Percentiles rank a stretch among this genome's conserved stretches.
Evolutionary conservation across 2,888 invertebrate species (phyloP).

Genomic region (Ichneumoninae sp.): DNA sequence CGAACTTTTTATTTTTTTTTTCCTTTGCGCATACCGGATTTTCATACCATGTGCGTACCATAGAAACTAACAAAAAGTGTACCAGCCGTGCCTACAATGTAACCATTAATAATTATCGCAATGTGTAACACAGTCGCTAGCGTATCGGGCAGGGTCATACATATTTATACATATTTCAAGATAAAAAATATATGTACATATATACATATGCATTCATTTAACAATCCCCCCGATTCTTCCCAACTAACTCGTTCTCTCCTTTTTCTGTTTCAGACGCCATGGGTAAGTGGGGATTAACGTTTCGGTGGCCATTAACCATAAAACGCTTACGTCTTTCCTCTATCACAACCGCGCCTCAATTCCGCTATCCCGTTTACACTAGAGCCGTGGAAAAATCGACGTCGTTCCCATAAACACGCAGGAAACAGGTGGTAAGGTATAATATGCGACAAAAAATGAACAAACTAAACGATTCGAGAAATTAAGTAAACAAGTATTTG

Average conservation of each 20-base stretch:
- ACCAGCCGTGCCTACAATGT: not conserved
- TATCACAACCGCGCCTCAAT: constrained; percentile 19
- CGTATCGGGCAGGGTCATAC: not conserved
- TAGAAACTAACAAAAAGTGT: no score
- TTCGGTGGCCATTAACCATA: constrained; percentile 60
- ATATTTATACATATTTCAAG: constrained; percentile 6
- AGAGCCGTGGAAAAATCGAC: constrained; percentile 29
- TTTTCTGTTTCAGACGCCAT: constrained; percentile 92
- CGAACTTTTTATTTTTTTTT: no score
- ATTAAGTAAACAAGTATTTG: constrained; percentile 18
- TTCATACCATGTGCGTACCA: no score
- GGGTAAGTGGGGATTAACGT: constrained; percentile 87
- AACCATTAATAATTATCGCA: not conserved
- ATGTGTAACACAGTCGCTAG: not conserved
- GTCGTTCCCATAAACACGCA: constrained; percentile 10
- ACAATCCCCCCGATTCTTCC: constrained; percentile 37
- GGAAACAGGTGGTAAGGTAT: constrained; percentile 31
- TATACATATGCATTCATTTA: not conserved
- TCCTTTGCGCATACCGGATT: no score
- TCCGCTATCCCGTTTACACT: constrained; percentile 6
- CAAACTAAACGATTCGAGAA: not conserved
- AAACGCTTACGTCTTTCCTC: constrained; percentile 43
- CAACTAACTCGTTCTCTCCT: constrained; percentile 75
- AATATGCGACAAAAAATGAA: not conserved
- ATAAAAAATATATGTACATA: not conserved